Base-by-base conservation (phyloP, 1,140 invertebrate species). In the Dreissena rostriformis region DNA sequence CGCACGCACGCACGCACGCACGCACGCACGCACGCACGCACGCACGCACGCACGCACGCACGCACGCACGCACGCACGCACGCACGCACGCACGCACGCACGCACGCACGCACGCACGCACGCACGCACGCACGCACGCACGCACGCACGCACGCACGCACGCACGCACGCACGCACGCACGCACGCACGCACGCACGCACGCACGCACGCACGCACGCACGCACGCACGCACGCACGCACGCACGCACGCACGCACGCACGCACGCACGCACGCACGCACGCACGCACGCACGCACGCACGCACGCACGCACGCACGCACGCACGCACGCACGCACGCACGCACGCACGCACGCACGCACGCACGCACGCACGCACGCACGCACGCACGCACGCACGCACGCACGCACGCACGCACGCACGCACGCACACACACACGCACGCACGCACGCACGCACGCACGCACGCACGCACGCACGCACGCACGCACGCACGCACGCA, bases 121-220 rank as follows among this genome's bases (percentile, higher is more conserved):
- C 66, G n/a, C 65, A 71, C 49, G 17, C 61, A 76, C 11, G 12
- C 81, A 51, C 73, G 22, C 57, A 17, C 55, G 15, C 49, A 39
- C 57, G 53, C 63, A 52, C 39, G 29, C 49, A 65, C 52, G 68
- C 39, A 72, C 55, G 24, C 57, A 11, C 65, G 29, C 52, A 12
- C 22, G 51, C 4, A 63, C 28, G n/a, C 52, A 53, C 49, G 61
- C 26, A 26, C 78, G 57, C 67, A 55, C 52, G 83, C 26, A 14
- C 86, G 82, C 1, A 85, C 29, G 71, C 53, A 39, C 19, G 76
- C 72, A 63, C 82, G 15, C 57, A 87, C 26, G 8, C 71, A 55
- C 52, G 39, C 26, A 26, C 71, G 67, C 39, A n/a, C 49, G 61
- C 51, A 19, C 29, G 8, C 19, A 70, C 53, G 49, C 53, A 29